Base-by-base conservation (phyloP, 1,140 invertebrate genomes). In the Gonatopus flavifemur region DNA sequence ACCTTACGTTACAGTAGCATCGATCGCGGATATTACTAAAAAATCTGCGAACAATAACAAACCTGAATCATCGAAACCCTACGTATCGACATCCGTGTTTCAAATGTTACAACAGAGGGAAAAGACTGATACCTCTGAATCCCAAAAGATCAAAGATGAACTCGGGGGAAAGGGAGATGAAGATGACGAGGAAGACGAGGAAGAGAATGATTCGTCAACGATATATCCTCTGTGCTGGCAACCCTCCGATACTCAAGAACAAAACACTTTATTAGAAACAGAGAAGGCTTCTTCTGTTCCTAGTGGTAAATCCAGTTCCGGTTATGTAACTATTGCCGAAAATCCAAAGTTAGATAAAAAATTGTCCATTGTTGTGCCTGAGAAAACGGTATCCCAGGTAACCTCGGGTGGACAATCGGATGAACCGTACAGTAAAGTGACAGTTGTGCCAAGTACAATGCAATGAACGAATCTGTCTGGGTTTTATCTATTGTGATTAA, bases 341-440 rank as follows among this genome's bases (percentile, higher is more conserved):
- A 54, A 53, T 40, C 57, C 57, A 25, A 48, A 45, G 21, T 5
- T 53, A 55, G 47, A 52, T 30, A 39, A 43, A 25, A 33, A 56
- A 28, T 43, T 33, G 30, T 6, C 18, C 22, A 12, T 24, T 7
- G 32, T 39, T 3, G 41, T 43, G 5, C 41, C 50, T 13, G 60
- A 61, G 1, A 64, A 67, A 42, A 35, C 51, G 30, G 8, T 59
- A 35, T 38, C 53, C 31, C 58, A 50, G 21, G 36, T 12, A 10
- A 49, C 37, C 12, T 37, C 31, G 22, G 49, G 42, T 12, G 48
- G 45, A 28, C 53, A 32, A n/a, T 37, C 58, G 7, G 64, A 70
- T 15, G 70, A 75, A 41, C 69, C 72, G 38, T 76, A 76, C 40
- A 68, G 69, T 42, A 73, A 77, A 55, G 70, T 77, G 18, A 67